Conservation (phyloP, 2,113 vertebrate species). For the Spilogale gracilis region DNA sequence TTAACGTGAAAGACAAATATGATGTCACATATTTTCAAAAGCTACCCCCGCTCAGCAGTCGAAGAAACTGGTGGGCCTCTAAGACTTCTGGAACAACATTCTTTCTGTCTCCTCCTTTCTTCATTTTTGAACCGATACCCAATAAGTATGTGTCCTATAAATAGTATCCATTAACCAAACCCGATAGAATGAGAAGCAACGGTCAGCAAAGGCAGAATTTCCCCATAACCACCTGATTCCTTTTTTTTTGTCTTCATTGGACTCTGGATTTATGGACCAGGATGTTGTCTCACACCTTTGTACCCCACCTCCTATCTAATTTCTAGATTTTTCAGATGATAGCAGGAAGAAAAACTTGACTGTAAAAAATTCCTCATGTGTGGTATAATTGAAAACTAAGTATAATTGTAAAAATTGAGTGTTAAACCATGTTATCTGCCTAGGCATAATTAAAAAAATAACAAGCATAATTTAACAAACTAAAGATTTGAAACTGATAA, state of each 20-base stretch:
- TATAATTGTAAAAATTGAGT: conserved; percentile 43
- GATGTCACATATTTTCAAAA: neutral
- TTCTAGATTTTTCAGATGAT: conserved; percentile 35
- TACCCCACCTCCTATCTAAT: neutral
- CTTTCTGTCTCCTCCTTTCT: neutral
- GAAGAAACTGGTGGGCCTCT: neutral
- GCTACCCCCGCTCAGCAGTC: neutral
- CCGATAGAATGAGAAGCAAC: neutral
- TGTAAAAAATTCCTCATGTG: neutral
- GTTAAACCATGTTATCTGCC: neutral
- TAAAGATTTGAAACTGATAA: conserved; percentile 12
- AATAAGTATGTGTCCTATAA: neutral
- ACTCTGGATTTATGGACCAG: neutral
- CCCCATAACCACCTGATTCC: neutral
- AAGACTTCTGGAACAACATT: neutral
- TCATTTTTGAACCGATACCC: neutral
- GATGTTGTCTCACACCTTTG: neutral
- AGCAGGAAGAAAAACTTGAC: conserved; percentile 25
- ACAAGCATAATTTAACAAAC: conserved; percentile 2
- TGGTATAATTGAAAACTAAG: conserved; percentile 51
- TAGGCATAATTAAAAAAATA: conserved; percentile 4
- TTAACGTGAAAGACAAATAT: neutral
- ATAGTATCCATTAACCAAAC: neutral
- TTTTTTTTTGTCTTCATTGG: rapidly evolving
- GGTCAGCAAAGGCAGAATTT: neutral